A percentile compares a stretch with the other conserved stretches of the same genome.
Evolutionary conservation across 1,140 invertebrate genomes (phyloP).

Genomic region (Trialeurodes vaporariorum): DNA sequence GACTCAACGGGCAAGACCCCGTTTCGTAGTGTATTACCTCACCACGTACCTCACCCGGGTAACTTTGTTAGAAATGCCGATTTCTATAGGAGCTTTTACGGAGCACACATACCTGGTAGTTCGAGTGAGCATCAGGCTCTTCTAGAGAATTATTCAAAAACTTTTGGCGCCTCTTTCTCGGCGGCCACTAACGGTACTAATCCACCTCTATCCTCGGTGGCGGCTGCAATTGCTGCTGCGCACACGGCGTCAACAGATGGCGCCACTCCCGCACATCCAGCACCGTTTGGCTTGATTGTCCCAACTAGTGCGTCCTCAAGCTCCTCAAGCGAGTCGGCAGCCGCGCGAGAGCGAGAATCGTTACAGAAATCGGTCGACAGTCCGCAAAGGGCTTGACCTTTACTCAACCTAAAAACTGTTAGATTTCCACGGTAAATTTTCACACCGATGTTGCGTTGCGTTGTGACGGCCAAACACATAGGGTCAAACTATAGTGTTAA

Average conservation of each 20-base stretch:
- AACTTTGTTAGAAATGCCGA: slow-evolving; percentile 34
- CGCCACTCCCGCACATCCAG: slow-evolving; percentile 23
- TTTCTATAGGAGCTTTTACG: slow-evolving; percentile 51
- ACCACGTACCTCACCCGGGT: slow-evolving; percentile 43
- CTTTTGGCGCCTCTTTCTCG: slow-evolving; percentile 35
- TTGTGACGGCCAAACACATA: no score
- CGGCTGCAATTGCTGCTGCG: slow-evolving; percentile 28
- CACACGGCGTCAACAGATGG: slow-evolving; percentile 29
- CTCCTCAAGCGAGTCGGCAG: slow-evolving; percentile 16
- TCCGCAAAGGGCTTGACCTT: background rate
- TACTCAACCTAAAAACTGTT: background rate
- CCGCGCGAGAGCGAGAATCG: background rate
- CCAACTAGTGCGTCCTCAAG: slow-evolving; percentile 10
- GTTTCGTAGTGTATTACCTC: slow-evolving; percentile 42
- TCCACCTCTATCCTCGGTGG: slow-evolving; percentile 34
- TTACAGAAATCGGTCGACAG: background rate
- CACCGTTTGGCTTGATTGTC: slow-evolving; percentile 24
- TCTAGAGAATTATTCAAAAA: slow-evolving; percentile 50
- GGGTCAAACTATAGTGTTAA: no score
- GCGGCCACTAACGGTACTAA: slow-evolving; percentile 27
- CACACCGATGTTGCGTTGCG: no score
- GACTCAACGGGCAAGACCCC: slow-evolving; percentile 36
- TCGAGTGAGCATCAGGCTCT: slow-evolving; percentile 43
- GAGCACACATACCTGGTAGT: slow-evolving; percentile 33
- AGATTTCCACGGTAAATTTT: background rate